phyloP scores from a whole-genome alignment of 1,140 invertebrate species.

The Patella vulgata region DNA sequence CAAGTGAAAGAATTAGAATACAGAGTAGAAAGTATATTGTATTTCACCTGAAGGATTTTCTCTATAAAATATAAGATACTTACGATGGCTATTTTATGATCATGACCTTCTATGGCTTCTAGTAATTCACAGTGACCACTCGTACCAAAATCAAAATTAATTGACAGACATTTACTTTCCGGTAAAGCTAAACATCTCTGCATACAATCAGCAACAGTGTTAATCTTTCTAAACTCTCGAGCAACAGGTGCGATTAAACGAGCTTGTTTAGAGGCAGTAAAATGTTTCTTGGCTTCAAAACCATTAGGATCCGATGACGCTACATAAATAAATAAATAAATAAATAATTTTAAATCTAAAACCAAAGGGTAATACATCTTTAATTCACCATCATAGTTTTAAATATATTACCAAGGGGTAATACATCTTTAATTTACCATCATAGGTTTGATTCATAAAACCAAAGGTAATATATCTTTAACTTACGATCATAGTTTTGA shows the following conservation, averaged over 20 bases:
- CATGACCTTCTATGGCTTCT: constrained; percentile 35
- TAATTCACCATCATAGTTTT: too few species aligned
- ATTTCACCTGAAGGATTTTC: too few species aligned
- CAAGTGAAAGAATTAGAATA: too few species aligned
- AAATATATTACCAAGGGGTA: too few species aligned
- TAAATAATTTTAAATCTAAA: too few species aligned
- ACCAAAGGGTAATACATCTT: too few species aligned
- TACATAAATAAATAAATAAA: background rate
- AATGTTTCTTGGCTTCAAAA: constrained; percentile 24
- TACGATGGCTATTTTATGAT: constrained; percentile 31
- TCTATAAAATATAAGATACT: constrained; percentile 15
- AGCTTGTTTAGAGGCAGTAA: constrained; percentile 29
- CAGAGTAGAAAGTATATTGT: too few species aligned
- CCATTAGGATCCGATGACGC: constrained; percentile 28
- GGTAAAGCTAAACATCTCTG: constrained; percentile 30
- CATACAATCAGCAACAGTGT: constrained; percentile 33
- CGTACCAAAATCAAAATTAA: constrained; percentile 46
- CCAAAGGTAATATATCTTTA: too few species aligned
- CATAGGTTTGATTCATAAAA: too few species aligned
- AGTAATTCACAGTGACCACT: constrained; percentile 36
- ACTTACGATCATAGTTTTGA: constrained; percentile 3
- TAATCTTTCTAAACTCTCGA: constrained; percentile 4
- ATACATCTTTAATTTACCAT: too few species aligned
- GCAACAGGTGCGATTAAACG: constrained; percentile 29
- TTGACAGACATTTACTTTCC: constrained; percentile 38